phyloP scores from a whole-genome alignment of 2,888 invertebrate species.

The Leptinotarsa peninsularis region DNA sequence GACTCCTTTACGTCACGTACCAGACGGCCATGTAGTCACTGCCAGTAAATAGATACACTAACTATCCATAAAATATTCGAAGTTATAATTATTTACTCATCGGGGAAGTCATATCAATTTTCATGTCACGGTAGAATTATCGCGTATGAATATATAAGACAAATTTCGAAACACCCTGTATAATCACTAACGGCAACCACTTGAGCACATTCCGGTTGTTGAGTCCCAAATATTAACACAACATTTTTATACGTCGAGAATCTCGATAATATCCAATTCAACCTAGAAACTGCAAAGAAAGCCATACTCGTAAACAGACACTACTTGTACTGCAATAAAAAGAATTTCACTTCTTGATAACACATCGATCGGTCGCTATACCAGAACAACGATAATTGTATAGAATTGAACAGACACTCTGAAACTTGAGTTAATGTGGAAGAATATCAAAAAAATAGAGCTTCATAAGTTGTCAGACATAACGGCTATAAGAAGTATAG shows the following conservation, averaged over 20 bases:
- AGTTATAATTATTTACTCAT: too few relatives aligned
- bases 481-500: too few relatives aligned
- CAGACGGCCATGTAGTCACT: too few relatives aligned
- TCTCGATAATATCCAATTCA: constrained; percentile 24
- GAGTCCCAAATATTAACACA: constrained; percentile 1
- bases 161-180: background rate
- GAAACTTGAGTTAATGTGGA: too few relatives aligned
- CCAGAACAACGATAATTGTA: constrained; percentile 11
- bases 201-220: background rate
- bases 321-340: constrained; percentile 25
- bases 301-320: constrained; percentile 31
- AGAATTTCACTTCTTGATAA: constrained; percentile 36
- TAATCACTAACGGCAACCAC: background rate
- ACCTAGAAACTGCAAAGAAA: constrained; percentile 38
- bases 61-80: too few relatives aligned
- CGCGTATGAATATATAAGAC: too few relatives aligned
- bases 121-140: too few relatives aligned
- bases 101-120: too few relatives aligned
- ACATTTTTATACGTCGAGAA: constrained; percentile 7
- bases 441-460: too few relatives aligned
- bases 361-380: constrained; percentile 30
- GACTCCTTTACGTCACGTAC: too few relatives aligned
- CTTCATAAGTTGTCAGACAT: too few relatives aligned
- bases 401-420: background rate
- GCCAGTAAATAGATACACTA: too few relatives aligned